Percentiles rank a stretch among this genome's conserved stretches.
Evolutionary conservation across 2,797 vertebrate species (phyloP).

Genomic region (Aeoliscus strigatus): DNA sequence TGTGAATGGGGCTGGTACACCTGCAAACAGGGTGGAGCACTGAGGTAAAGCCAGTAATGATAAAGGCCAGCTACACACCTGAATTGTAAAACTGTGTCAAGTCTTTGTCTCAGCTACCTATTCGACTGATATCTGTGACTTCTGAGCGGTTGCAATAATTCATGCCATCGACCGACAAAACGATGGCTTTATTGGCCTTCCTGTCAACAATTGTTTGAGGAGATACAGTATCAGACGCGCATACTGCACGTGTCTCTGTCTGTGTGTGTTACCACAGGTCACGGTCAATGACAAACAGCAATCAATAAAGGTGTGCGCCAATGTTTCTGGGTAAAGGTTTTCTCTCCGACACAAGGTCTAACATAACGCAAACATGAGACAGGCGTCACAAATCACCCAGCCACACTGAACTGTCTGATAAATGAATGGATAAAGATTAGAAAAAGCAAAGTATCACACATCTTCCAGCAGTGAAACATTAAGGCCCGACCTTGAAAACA

Average conservation of each 20-base stretch:
- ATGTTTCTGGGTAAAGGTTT: slow-evolving; percentile 50
- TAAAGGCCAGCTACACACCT: slow-evolving; percentile 35
- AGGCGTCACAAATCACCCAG: slow-evolving; percentile 19
- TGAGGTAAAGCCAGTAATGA: slow-evolving; percentile 26
- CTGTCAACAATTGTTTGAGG: slow-evolving; percentile 54
- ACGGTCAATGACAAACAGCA: slow-evolving; percentile 54
- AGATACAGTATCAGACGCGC: slow-evolving; percentile 61
- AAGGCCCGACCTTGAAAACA: slow-evolving; percentile 22
- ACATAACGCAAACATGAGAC: slow-evolving; percentile 21
- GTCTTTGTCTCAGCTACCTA: slow-evolving; percentile 37
- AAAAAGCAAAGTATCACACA: slow-evolving; percentile 34
- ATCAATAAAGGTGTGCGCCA: slow-evolving; percentile 54
- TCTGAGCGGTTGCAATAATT: slow-evolving; percentile 55
- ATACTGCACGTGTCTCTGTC: slow-evolving; percentile 23
- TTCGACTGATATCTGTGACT: slow-evolving; percentile 40
- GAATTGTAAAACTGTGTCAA: slow-evolving; percentile 27
- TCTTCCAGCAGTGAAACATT: slow-evolving; percentile 15
- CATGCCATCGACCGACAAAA: slow-evolving; percentile 32
- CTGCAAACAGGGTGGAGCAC: slow-evolving; percentile 15
- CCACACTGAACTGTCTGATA: slow-evolving; percentile 6
- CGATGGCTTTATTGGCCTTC: slow-evolving; percentile 63
- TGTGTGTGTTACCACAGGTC: slow-evolving; percentile 31
- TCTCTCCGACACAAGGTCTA: slow-evolving; percentile 22
- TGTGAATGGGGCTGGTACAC: no score
- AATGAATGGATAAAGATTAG: slow-evolving; percentile 7